A percentile compares a stretch with the other conserved stretches of the same genome.
phyloP scores from a whole-genome alignment of 2,888 invertebrate species.

The Stenurella melanura region DNA sequence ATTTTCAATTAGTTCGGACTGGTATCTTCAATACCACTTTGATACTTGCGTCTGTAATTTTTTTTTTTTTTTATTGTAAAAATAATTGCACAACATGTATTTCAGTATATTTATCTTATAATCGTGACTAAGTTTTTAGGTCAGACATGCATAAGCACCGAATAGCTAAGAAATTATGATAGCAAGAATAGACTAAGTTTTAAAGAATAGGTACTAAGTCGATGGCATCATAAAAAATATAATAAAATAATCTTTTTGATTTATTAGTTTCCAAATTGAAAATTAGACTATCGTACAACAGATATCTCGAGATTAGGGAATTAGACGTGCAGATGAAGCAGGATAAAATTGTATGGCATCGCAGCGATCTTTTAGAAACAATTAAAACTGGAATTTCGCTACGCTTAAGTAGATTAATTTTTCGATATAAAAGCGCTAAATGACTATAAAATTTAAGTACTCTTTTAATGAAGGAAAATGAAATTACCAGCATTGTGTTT shows the following conservation, averaged over 20 bases:
- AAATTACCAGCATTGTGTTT: constrained; percentile 8
- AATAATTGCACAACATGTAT: too few species aligned
- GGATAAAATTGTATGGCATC: background rate
- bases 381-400: constrained; percentile 12
- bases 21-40: too few species aligned
- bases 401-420: constrained; percentile 10
- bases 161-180: too few species aligned
- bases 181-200: too few species aligned
- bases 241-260: background rate
- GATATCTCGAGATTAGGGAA: background rate
- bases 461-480: constrained; percentile 10
- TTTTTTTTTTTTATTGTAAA: too few species aligned
- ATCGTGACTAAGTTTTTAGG: too few species aligned
- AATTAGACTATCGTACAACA: background rate
- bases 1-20: too few species aligned
- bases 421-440: constrained; percentile 20
- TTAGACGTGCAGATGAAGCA: background rate
- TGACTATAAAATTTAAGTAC: constrained; percentile 7
- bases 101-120: too few species aligned
- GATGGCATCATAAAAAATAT: too few species aligned
- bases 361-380: constrained; percentile 2
- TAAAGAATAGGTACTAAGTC: too few species aligned
- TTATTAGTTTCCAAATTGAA: background rate
- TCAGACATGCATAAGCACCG: too few species aligned
- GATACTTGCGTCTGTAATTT: too few species aligned